Evolutionary conservation across 2,888 invertebrate genomes (phyloP), one percentile per base, ranked within the genome.

Genomic region (Hemaris fuciformis): DNA sequence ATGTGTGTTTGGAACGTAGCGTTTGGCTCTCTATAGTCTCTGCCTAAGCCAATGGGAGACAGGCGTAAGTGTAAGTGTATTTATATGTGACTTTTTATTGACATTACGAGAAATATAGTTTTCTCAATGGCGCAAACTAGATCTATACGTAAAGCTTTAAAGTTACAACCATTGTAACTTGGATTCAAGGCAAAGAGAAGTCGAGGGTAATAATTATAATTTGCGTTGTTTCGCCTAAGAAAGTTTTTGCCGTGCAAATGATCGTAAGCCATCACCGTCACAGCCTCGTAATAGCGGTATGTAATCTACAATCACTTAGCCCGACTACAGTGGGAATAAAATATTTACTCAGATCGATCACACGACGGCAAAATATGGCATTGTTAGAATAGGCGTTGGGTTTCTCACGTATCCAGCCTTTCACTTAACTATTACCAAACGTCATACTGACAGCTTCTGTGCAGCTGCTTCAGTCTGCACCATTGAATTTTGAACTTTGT

Each of bases 341-440:
- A 89, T 88, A 89, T 89, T 88, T 86, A 85, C 79, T 72, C 76
- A 85, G 85, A 91, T 91, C 91, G 87, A 91, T 91, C 91, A 90
- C 85, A 83, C 83, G 89, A 87, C 87, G 83, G 85, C 87, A 85
- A 88, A 89, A 88, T 89, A 86, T 87, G 80, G 87, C 85, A 91
- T 91, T 91, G 91, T 91, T 87, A 84, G 74, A 86, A 83, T 82
- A 86, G 84, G 87, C 88, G 87, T 87, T 83, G 83, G 84, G 87
- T 89, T 91, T 91, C 91, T 90, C 91, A 91, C 91, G 87, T 88
- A 84, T 80, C 74, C 79, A 77, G 83, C 91, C 91, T 91, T 91
- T 91, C 91, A 91, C 91, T 91, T 84, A 84, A 82, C 85, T 85
- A 89, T 88, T 88, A 88, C 88, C 85, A 87, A 88, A 89, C 85